Conservation (phyloP, 30 jellyfish, hydroid and myxozoan species). For the Rhopilema esculentum region DNA sequence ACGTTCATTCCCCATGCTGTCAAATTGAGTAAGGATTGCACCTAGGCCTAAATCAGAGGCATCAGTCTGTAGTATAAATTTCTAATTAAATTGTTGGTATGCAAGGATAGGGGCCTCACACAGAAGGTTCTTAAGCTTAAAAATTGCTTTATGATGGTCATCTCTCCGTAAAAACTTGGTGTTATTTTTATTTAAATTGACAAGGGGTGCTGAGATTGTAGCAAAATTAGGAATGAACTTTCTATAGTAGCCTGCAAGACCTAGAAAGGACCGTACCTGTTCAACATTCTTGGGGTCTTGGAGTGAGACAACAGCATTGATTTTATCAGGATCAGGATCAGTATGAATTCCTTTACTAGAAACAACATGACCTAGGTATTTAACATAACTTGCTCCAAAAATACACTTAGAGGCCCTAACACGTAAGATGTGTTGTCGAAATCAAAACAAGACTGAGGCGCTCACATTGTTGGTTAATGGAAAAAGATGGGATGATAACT, state of each 20-base stretch:
- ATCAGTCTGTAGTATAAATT: conserved; percentile 39
- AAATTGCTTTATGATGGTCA: conserved; percentile 29
- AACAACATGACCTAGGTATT: conserved; percentile 34
- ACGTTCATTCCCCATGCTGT: conserved; percentile 30
- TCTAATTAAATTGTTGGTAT: conserved; percentile 40
- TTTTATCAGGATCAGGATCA: conserved; percentile 19
- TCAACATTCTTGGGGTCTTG: conserved; percentile 14
- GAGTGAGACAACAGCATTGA: conserved; percentile 22
- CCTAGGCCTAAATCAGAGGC: conserved; percentile 63
- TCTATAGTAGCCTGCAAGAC: conserved; percentile 26
- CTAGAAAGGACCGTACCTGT: conserved; percentile 49
- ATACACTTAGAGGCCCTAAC: conserved; percentile 45
- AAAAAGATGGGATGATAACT: conserved; percentile 17
- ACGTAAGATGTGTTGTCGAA: conserved; percentile 28
- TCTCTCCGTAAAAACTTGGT: conserved; percentile 37
- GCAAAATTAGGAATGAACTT: conserved; percentile 28
- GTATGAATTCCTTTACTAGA: conserved; percentile 36
- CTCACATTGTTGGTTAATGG: conserved; percentile 14
- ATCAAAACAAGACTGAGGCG: conserved; percentile 7
- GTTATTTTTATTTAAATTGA: conserved; percentile 27
- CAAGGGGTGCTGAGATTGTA: conserved; percentile 39
- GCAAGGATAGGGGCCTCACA: conserved; percentile 28
- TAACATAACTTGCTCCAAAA: conserved; percentile 23
- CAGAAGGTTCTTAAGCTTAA: conserved; percentile 4
- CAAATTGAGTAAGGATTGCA: conserved; percentile 40